A percentile compares a stretch with the other conserved stretches of the same genome.
Evolutionary conservation across 2,113 vertebrate genomes (phyloP).

Genomic region (Brachirus orientalis): DNA sequence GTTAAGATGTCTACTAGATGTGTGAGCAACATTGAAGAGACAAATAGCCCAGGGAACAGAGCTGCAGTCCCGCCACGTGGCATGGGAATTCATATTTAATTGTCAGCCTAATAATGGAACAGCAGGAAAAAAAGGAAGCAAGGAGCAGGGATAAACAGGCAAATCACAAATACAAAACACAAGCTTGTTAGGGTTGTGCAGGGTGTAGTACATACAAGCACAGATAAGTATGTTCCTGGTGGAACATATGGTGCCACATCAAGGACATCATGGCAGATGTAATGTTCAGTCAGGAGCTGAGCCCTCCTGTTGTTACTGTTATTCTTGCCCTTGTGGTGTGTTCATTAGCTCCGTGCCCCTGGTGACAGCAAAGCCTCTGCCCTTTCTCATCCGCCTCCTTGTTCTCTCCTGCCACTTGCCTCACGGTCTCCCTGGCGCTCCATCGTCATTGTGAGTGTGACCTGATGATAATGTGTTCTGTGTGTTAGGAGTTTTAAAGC

Average conservation of each 20-base stretch:
- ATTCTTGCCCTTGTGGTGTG: constrained; percentile 40
- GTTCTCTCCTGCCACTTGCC: not conserved
- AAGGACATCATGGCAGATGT: constrained; percentile 1
- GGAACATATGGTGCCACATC: not conserved
- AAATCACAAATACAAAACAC: too few species aligned
- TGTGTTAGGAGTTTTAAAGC: too few species aligned
- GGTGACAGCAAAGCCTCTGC: constrained; percentile 24
- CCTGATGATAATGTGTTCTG: too few species aligned
- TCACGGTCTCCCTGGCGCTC: not conserved
- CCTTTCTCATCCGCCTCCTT: not conserved
- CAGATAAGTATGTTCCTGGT: not conserved
- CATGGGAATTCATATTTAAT: too few species aligned
- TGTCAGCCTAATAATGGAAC: too few species aligned
- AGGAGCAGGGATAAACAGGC: too few species aligned
- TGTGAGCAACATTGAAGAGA: too few species aligned
- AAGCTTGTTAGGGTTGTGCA: too few species aligned
- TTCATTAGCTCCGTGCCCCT: constrained; percentile 44
- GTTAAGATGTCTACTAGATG: too few species aligned
- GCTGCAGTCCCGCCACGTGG: too few species aligned
- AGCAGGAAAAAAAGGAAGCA: too few species aligned
- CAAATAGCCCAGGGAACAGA: too few species aligned
- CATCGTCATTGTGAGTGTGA: not conserved
- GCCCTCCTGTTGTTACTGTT: constrained; percentile 49
- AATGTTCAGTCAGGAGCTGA: not conserved
- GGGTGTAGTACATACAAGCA: not conserved